Evolutionary conservation across 2,113 vertebrate genomes (phyloP).

Genomic region (Dendrocopos noguchii): DNA sequence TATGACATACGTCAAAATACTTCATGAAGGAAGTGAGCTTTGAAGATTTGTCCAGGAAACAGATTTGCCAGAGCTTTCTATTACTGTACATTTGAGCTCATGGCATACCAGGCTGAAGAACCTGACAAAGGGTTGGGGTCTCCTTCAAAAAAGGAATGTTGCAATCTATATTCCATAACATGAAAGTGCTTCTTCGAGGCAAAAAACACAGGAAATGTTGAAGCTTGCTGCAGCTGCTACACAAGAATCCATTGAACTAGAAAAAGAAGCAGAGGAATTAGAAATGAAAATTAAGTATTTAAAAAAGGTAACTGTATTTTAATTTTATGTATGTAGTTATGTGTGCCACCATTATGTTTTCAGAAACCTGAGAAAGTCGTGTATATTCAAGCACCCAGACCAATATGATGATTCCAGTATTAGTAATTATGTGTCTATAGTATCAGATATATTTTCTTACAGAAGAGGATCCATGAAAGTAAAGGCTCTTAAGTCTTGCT

Average conservation of each 20-base stretch:
- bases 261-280: constrained; percentile 70
- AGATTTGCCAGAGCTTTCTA: background rate
- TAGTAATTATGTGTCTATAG: background rate
- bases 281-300: constrained; percentile 73
- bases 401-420: background rate
- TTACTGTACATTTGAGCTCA: background rate
- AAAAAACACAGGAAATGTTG: constrained; percentile 73
- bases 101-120: background rate
- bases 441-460: background rate
- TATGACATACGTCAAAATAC: background rate
- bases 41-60: background rate
- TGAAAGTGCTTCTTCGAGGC: constrained; percentile 72
- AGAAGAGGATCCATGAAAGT: background rate
- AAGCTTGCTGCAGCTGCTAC: constrained; percentile 52
- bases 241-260: constrained; percentile 48
- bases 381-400: background rate
- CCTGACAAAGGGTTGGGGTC: background rate
- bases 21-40: background rate
- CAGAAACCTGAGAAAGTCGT: background rate
- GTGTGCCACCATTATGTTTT: background rate
- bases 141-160: background rate
- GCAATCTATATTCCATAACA: constrained; percentile 67
- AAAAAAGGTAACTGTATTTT: constrained; percentile 69
- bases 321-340: background rate
- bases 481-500: background rate